Evolutionary conservation across 2,797 vertebrate species (phyloP).

Genomic region (Spizella passerina): DNA sequence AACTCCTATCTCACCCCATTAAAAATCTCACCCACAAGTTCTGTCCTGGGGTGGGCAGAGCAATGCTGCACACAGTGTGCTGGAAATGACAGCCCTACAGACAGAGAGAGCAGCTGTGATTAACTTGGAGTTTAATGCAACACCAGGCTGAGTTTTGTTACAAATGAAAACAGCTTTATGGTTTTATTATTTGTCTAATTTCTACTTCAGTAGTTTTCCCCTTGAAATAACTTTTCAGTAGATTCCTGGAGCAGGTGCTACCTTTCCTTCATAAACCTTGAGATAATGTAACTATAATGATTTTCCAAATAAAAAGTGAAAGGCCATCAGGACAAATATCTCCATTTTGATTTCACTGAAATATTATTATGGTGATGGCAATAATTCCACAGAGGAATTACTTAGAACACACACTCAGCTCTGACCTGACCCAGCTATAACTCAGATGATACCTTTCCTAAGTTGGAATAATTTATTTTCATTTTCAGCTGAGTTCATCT

Average conservation of each 20-base stretch:
- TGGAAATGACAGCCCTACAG: not conserved
- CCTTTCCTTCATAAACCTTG: slow-evolving; percentile 62
- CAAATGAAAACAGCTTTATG: not conserved
- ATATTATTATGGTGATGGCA: slow-evolving; percentile 80
- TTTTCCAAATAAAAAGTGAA: slow-evolving; percentile 80
- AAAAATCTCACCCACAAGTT: not conserved
- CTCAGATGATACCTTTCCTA: slow-evolving; percentile 71
- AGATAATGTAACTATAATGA: slow-evolving; percentile 70
- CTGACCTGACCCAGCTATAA: slow-evolving; percentile 80
- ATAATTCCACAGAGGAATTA: slow-evolving; percentile 81
- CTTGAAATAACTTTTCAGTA: slow-evolving; percentile 49
- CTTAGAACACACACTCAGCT: slow-evolving; percentile 69
- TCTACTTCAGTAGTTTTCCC: slow-evolving; percentile 13
- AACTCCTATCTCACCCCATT: not conserved
- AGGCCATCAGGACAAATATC: slow-evolving; percentile 77
- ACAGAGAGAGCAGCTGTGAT: not conserved
- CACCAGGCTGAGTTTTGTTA: not conserved
- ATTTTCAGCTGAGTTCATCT: slow-evolving; percentile 77
- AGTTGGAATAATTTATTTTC: slow-evolving; percentile 84
- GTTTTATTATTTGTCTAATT: slow-evolving; percentile 9
- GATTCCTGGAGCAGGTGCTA: slow-evolving; percentile 29
- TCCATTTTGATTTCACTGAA: slow-evolving; percentile 75
- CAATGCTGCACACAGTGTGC: not conserved
- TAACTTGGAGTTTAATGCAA: not conserved
- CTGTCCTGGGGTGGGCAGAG: not conserved